A percentile compares a stretch with the other conserved stretches of the same genome.
Evolutionary conservation across 2,797 vertebrate genomes (phyloP).

Genomic region (Jordanella pulchra): DNA sequence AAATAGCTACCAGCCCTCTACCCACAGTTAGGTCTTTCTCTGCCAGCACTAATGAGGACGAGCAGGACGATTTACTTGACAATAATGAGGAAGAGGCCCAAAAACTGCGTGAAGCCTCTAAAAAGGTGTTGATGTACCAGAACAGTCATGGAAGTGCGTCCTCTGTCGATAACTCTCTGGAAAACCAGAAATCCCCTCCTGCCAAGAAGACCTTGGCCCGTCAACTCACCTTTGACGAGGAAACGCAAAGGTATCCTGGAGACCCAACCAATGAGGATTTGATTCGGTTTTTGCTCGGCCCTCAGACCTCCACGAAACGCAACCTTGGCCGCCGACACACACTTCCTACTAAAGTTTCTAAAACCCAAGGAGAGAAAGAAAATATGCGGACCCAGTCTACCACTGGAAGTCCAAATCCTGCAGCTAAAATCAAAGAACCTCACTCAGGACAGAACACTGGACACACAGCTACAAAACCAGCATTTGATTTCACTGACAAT

Average conservation of each 20-base stretch:
- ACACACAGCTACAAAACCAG: constrained; percentile 27
- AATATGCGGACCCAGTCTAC: constrained; percentile 31
- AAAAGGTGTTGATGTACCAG: constrained; percentile 76
- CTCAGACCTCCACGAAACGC: constrained; percentile 34
- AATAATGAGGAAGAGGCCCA: constrained; percentile 76
- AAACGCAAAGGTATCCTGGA: constrained; percentile 46
- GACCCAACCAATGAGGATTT: constrained; percentile 61
- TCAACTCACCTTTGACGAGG: constrained; percentile 66
- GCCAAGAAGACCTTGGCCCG: constrained; percentile 20
- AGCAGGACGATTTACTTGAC: constrained; percentile 65
- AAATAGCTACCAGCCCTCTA: constrained; percentile 18
- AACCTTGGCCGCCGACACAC: constrained; percentile 73
- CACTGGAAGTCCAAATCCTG: constrained; percentile 31
- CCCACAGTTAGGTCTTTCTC: constrained; percentile 44
- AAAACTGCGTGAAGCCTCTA: constrained; percentile 78
- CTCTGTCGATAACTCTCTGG: constrained; percentile 61
- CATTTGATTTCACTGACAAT: constrained; percentile 46
- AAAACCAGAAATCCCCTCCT: constrained; percentile 62
- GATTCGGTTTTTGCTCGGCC: constrained; percentile 42
- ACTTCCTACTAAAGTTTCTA: constrained; percentile 49
- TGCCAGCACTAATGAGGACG: constrained; percentile 14
- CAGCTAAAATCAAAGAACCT: constrained; percentile 37
- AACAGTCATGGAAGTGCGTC: constrained; percentile 72
- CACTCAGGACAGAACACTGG: constrained; percentile 36
- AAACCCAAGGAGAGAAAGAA: constrained; percentile 51